Percentiles rank a stretch among this genome's conserved stretches.
These are phyloP conservation scores for Myotis vivesi DNA, from an alignment of 2,797 vertebrate species.

Conservation along the genomic window DNA sequence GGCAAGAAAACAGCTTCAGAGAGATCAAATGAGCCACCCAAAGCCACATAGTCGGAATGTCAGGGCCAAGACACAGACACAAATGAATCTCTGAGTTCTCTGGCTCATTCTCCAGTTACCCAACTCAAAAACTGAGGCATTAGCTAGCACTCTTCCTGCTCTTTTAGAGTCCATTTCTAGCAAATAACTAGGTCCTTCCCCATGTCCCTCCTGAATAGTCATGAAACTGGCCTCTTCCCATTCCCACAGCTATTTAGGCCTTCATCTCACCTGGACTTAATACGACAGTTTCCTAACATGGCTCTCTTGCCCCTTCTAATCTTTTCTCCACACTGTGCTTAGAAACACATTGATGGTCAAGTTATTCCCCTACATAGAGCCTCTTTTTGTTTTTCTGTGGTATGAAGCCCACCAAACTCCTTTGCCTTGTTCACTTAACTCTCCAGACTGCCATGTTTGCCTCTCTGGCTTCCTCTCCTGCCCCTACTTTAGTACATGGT, in stretches of 20 bases:
- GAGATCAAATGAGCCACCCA: background rate
- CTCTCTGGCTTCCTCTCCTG: background rate
- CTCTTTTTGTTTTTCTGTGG: background rate
- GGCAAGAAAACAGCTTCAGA: background rate
- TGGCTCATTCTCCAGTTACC: background rate
- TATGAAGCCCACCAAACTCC: background rate
- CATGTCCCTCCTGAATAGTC: background rate
- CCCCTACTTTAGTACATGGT: background rate
- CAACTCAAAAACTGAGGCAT: background rate
- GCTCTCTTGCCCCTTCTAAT: too few species aligned
- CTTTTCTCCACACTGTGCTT: background rate
- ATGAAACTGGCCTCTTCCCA: background rate
- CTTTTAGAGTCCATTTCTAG: background rate
- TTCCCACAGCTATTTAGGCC: rapidly evolving
- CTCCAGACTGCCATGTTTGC: background rate
- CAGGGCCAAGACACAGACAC: background rate
- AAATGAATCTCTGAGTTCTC: background rate
- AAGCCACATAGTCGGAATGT: background rate
- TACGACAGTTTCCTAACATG: background rate
- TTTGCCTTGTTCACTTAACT: background rate
- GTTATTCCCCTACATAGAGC: background rate
- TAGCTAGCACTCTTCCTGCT: background rate
- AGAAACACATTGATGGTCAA: background rate
- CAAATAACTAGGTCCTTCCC: background rate
- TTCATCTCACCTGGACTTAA: background rate